Evolutionary conservation across 1,140 invertebrate genomes (phyloP).

Genomic region (Helicoverpa zea): DNA sequence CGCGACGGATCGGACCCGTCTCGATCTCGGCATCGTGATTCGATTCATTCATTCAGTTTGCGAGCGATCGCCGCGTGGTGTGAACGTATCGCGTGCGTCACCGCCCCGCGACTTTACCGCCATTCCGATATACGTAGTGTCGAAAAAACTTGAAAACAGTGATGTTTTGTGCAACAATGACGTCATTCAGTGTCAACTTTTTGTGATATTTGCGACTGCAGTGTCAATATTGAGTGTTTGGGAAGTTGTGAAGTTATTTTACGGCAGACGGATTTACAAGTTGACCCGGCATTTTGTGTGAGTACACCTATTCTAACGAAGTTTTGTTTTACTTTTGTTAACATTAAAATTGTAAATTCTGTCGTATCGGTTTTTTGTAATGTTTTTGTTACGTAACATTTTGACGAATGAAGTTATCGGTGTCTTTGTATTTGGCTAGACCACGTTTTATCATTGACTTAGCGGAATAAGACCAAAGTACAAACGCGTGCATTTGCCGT

Average conservation of each 20-base stretch:
- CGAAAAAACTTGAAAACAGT: conserved; percentile 60
- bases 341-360: background rate
- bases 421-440: conserved; percentile 10
- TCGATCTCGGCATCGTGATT: conserved; percentile 43
- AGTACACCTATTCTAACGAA: conserved; percentile 45
- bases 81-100: conserved; percentile 41
- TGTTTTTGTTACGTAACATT: background rate
- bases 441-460: conserved; percentile 18
- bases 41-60: conserved; percentile 63
- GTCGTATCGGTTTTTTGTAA: background rate
- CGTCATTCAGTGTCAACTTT: conserved; percentile 44
- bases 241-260: conserved; percentile 55
- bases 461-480: conserved; percentile 26
- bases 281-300: conserved; percentile 47
- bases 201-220: conserved; percentile 50
- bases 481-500: background rate
- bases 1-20: conserved; percentile 35
- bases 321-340: conserved; percentile 11
- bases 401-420: background rate
- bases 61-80: conserved; percentile 64
- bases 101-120: conserved; percentile 51
- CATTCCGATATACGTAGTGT: conserved; percentile 56
- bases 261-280: conserved; percentile 53
- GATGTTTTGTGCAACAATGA: conserved; percentile 57
- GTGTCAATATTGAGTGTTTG: conserved; percentile 51